Conservation (phyloP, 1,140 invertebrate genomes). For the Solenopsis fugax region DNA sequence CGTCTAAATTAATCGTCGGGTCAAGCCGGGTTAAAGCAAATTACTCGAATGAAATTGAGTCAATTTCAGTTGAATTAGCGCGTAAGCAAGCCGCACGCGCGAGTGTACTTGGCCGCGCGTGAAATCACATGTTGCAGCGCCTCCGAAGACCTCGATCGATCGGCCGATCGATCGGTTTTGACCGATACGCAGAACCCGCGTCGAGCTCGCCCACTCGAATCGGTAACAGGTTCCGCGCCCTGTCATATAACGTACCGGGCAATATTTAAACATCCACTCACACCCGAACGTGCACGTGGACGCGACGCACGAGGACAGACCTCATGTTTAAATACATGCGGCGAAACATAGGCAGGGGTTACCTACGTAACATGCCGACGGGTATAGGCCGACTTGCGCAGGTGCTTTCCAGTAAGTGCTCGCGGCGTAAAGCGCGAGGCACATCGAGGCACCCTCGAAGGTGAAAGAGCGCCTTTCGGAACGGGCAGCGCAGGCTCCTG, state of each 20-base stretch:
- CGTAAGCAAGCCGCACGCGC: background rate
- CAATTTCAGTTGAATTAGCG: background rate
- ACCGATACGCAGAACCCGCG: conserved; percentile 36
- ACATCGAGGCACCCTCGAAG: background rate
- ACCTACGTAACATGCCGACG: conserved; percentile 73
- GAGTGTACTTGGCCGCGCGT: background rate
- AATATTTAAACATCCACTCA: conserved; percentile 68
- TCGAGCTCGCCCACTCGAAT: conserved; percentile 72
- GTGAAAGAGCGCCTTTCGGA: conserved; percentile 47
- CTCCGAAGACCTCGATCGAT: conserved; percentile 55
- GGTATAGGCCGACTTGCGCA: conserved; percentile 78
- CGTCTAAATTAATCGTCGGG: background rate
- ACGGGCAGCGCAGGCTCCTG: background rate
- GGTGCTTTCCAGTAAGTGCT: conserved; percentile 73
- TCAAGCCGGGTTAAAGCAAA: background rate
- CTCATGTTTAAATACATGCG: conserved; percentile 79
- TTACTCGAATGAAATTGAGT: background rate
- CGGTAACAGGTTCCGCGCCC: conserved; percentile 78
- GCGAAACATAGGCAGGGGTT: conserved; percentile 73
- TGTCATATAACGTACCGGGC: conserved; percentile 37
- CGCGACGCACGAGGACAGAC: conserved; percentile 56
- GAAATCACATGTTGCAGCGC: conserved; percentile 29
- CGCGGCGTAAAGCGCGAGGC: conserved; percentile 52
- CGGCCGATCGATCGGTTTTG: conserved; percentile 41
- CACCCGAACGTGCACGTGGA: conserved; percentile 58